Evolutionary conservation across 2,888 invertebrate genomes (phyloP).

Genomic region (Drosophila paranaensis): DNA sequence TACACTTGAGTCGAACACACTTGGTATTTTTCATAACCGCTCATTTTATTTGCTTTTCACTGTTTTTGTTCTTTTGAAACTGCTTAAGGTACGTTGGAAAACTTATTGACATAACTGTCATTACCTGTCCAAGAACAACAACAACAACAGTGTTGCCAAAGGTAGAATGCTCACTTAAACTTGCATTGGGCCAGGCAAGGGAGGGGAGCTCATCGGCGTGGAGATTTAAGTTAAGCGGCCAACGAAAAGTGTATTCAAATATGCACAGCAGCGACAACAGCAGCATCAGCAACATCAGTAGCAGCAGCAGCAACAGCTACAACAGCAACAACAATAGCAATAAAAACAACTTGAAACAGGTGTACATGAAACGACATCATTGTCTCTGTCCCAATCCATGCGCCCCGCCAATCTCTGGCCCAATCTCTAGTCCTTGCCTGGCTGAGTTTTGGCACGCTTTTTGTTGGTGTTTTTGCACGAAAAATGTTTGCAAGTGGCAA

Average conservation of each 20-base stretch:
- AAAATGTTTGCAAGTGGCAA: slow-evolving; percentile 73
- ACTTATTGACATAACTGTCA: slow-evolving; percentile 80
- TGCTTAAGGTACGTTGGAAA: slow-evolving; percentile 50
- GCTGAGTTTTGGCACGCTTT: slow-evolving; percentile 72
- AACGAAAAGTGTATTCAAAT: slow-evolving; percentile 80
- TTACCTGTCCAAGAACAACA: slow-evolving; percentile 65
- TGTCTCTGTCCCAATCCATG: slow-evolving; percentile 52
- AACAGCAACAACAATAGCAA: slow-evolving; percentile 51
- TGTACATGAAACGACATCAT: slow-evolving; percentile 79
- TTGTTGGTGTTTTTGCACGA: slow-evolving; percentile 62
- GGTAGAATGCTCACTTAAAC: slow-evolving; percentile 63
- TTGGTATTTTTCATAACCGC: not conserved
- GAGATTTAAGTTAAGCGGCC: slow-evolving; percentile 78
- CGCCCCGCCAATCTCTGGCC: slow-evolving; percentile 24
- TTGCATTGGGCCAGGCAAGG: slow-evolving; percentile 45
- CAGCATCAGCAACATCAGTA: slow-evolving; percentile 38
- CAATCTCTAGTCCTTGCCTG: slow-evolving; percentile 56
- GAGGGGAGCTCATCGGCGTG: slow-evolving; percentile 27
- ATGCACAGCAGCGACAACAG: slow-evolving; percentile 64
- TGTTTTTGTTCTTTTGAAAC: slow-evolving; percentile 21
- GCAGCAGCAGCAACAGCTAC: slow-evolving; percentile 39
- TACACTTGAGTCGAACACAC: not conserved
- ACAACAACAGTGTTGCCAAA: slow-evolving; percentile 54
- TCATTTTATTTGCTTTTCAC: slow-evolving; percentile 50
- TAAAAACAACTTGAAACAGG: slow-evolving; percentile 78